Base-by-base conservation (phyloP, 2,113 vertebrate species). In the Campylorhamphus procurvoides region DNA sequence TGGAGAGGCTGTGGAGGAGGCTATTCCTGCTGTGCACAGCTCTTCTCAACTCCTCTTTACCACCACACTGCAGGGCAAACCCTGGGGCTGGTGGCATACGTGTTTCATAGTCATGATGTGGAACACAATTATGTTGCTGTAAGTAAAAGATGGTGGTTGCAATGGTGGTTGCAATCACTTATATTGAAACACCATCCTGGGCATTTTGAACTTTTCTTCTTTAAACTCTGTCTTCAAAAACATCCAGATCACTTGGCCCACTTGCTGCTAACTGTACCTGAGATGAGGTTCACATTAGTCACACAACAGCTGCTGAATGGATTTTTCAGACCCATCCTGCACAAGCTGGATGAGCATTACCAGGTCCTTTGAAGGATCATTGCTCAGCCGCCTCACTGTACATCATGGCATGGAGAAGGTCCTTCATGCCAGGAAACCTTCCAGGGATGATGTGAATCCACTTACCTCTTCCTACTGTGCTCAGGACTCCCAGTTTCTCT, bases 21-120 rank as follows among this genome's bases (percentile, higher is more conserved):
- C 0, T 0, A 8, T 11, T 37, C 12, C 24, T 12, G 14, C 39
- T 20, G 1, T 1, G 8, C 3, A 0, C 20, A 18, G 52, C 35
- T 68, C 15, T 3, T 13, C 40, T 16, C 84, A 58, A 46, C 12
- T 28, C 29, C 25, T 3, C 0, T 10, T 69, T 7, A 4, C 42
- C 42, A 1, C 39, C 14, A 52, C 35, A 6, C 63, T 13, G 1
- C 3, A 9, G 29, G 9, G 12, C 28, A 40, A n/a, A 28, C 31
- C 35, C 44, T 14, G 29, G 16, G 55, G 33, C 83, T 63, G 44
- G 29, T 5, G 47, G 44, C 47, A n/a, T 18, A 46, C 2, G 7
- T 15, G 11, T 62, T 46, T 62, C 39, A 69, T 19, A 31, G 39
- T 14, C 69, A 64, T 6, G 5, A 14, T 7, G 9, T 3, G 20